Conservation (phyloP, 1,140 invertebrate genomes). For the Zaprionus gabonicus region DNA sequence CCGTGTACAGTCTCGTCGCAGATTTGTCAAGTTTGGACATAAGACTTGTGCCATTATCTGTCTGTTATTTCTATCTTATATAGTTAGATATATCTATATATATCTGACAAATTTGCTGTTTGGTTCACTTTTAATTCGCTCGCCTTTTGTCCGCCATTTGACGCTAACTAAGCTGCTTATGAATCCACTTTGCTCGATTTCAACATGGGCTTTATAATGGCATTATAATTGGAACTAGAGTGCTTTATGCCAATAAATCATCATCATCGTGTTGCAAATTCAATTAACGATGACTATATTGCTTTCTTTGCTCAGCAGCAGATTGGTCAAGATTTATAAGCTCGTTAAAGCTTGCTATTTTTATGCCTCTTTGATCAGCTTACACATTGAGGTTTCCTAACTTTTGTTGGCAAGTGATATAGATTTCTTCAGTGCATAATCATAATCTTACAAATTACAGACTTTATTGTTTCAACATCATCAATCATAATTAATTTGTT, state of each 20-base stretch:
- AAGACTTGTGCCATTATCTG: neutral
- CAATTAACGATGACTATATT: conserved; percentile 31
- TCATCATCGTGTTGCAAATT: conserved; percentile 32
- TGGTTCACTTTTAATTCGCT: conserved; percentile 24
- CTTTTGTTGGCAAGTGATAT: neutral
- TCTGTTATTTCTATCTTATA: neutral
- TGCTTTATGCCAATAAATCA: conserved; percentile 44
- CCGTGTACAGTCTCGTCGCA: conserved; percentile 7
- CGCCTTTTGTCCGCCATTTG: conserved; percentile 31
- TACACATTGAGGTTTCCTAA: neutral
- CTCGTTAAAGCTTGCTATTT: neutral
- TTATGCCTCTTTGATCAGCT: neutral
- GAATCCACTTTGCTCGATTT: conserved; percentile 40
- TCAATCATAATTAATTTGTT: neutral
- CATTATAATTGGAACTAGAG: conserved; percentile 42
- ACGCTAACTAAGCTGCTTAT: conserved; percentile 39
- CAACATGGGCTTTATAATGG: conserved; percentile 31
- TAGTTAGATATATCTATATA: conserved; percentile 4
- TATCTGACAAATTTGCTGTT: conserved; percentile 1
- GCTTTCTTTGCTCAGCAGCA: conserved; percentile 1
- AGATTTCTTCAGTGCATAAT: neutral
- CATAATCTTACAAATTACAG: neutral
- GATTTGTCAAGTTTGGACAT: conserved; percentile 33
- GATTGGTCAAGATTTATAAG: conserved; percentile 18
- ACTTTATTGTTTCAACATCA: neutral